Evolutionary conservation across 2,797 vertebrate genomes (phyloP).

Genomic region (Pteronotus mesoamericanus): DNA sequence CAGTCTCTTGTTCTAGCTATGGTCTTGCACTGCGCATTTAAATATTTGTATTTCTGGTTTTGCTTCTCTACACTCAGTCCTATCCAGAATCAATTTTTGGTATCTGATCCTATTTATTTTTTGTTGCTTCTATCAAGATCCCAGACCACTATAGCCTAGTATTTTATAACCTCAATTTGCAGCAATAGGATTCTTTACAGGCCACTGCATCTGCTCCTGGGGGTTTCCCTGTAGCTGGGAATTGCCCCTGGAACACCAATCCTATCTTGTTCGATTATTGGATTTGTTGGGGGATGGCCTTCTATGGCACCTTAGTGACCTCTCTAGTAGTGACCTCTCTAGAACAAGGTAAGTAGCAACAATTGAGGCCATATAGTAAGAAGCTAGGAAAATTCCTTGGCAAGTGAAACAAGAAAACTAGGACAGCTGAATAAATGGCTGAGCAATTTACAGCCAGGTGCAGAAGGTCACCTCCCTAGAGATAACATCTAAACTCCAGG

Average conservation of each 20-base stretch:
- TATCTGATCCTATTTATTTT: neutral
- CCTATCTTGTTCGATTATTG: neutral
- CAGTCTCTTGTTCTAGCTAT: neutral
- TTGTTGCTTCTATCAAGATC: neutral
- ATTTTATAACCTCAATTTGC: neutral
- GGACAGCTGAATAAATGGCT: neutral
- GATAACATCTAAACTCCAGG: neutral
- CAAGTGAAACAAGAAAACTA: neutral
- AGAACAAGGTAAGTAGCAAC: neutral
- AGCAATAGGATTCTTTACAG: neutral
- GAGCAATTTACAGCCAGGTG: neutral
- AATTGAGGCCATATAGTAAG: neutral
- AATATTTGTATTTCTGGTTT: neutral
- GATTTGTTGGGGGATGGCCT: neutral
- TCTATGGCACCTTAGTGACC: neutral
- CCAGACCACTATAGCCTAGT: rapidly evolving
- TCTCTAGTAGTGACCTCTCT: neutral
- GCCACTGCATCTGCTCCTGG: neutral
- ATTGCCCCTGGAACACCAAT: neutral
- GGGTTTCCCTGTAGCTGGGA: neutral
- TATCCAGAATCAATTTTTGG: neutral
- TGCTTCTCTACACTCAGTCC: neutral
- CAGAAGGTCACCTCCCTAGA: neutral
- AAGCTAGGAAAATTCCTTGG: neutral
- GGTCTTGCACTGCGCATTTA: neutral